Conservation (phyloP, 2,797 vertebrate species). For the Epinephelus malabaricus region DNA sequence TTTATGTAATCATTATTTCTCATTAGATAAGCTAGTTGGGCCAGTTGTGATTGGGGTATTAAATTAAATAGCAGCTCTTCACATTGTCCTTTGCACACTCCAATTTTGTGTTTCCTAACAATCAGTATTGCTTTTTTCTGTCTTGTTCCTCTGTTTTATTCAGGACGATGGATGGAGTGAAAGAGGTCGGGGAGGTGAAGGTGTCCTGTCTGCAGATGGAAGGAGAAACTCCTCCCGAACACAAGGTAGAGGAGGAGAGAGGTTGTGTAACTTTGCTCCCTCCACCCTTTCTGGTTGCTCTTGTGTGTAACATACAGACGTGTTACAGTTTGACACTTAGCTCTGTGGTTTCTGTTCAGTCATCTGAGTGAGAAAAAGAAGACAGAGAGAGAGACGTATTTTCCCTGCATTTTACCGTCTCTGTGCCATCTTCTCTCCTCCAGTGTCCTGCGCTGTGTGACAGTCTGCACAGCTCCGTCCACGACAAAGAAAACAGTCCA, state of each 20-base stretch:
- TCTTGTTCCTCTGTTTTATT: not conserved
- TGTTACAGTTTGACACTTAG: not conserved
- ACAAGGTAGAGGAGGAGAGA: slow-evolving; percentile 47
- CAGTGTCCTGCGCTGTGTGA: slow-evolving; percentile 65
- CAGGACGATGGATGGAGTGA: slow-evolving; percentile 59
- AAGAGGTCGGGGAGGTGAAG: slow-evolving; percentile 54
- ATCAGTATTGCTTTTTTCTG: not conserved
- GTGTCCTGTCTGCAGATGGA: slow-evolving; percentile 59
- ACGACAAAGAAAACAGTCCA: slow-evolving; percentile 72
- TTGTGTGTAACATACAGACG: too few relatives aligned
- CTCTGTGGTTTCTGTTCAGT: slow-evolving; percentile 13
- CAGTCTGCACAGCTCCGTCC: slow-evolving; percentile 60
- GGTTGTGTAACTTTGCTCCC: too few relatives aligned
- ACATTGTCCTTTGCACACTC: not conserved
- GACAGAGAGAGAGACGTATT: not conserved
- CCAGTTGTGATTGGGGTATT: too few relatives aligned
- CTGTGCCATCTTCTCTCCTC: not conserved
- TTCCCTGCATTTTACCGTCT: not conserved
- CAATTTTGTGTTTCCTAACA: not conserved
- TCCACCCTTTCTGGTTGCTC: too few relatives aligned
- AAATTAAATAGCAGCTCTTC: too few relatives aligned
- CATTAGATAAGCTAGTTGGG: too few relatives aligned
- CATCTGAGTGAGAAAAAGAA: not conserved
- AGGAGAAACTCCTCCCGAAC: slow-evolving; percentile 45
- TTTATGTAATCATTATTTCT: too few relatives aligned